Base-by-base conservation (phyloP, 2,797 vertebrate genomes). In the Nyctalus aviator region DNA sequence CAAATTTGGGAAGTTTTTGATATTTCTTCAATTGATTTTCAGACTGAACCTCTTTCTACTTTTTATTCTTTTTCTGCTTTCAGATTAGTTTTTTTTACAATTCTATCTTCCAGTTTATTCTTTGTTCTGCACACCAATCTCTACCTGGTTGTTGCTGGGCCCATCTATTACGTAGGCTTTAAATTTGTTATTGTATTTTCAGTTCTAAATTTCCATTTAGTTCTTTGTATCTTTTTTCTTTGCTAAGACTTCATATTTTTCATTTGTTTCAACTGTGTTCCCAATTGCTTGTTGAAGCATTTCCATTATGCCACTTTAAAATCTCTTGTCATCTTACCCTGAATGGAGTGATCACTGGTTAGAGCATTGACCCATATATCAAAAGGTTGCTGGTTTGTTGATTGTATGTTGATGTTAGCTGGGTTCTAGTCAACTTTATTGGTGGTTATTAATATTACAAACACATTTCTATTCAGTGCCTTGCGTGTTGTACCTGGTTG, bases 241-340 rank as follows among this genome's bases (percentile, higher is more conserved):
- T 83, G 59, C n/a, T 35, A 18, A 83, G 37, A 73, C 21, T 55
- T 72, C 44, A 9, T 46, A 30, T 50, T 81, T 69, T 94, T 87
- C 35, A 83, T 77, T 95, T 75, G 21, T 93, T 82, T 90, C 41
- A 95, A 62, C 23, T 82, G 13, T 81, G 32, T n/a, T 90, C 53
- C 44, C 90, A 69, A 86, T 46, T 62, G 27, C 25, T 88, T 62
- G 25, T 14, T 68, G 50, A 68, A 79, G 13, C 57, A 88, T 84
- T 79, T 86, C 10, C 41, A 44, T 50, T 25, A 82, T 23, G 30
- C 53, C 66, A 73, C 7, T 37, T 82, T 30, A 82, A 44, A 92
- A 75, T 64, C 13, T 77, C 53, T 90, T 90, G 50, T 82, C 18
- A 82, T 55, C 25, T 59, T 59, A 27, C 23, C 57, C 11, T 59